Conservation (phyloP, 2,113 vertebrate species). For the Apeltes quadracus region DNA sequence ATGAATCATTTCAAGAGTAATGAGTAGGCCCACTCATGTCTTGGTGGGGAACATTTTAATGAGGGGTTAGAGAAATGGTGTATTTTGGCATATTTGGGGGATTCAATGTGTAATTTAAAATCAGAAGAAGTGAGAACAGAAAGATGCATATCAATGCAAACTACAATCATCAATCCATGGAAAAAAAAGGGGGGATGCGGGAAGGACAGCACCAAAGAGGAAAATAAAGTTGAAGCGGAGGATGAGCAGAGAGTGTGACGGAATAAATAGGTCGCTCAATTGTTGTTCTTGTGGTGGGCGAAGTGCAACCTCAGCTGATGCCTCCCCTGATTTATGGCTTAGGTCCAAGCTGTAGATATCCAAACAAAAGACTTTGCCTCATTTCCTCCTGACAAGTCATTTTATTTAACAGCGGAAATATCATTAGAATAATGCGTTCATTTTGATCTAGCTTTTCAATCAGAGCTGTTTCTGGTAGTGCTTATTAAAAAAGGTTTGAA, state of each 20-base stretch:
- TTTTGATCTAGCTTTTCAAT: neutral
- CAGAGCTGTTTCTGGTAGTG: constrained; percentile 2
- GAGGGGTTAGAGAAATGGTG: constrained; percentile 6
- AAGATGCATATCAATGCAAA: constrained; percentile 7
- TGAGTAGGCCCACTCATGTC: neutral
- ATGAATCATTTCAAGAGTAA: constrained; percentile 7
- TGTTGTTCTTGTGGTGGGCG: constrained; percentile 37
- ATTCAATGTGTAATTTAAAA: constrained; percentile 7
- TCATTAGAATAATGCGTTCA: neutral
- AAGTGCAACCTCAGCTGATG: constrained; percentile 40
- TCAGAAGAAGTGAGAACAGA: neutral
- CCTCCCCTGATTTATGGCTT: constrained; percentile 26
- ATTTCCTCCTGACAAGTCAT: constrained; percentile 19
- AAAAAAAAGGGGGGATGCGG: neutral
- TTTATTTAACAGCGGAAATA: constrained; percentile 8
- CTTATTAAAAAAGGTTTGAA: neutral
- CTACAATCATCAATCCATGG: neutral
- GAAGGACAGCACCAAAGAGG: neutral
- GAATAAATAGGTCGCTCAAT: constrained; percentile 47
- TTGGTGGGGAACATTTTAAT: constrained; percentile 11
- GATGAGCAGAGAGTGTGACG: constrained; percentile 11
- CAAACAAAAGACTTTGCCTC: constrained; percentile 25
- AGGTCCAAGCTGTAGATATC: constrained; percentile 13
- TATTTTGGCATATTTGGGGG: constrained; percentile 4
- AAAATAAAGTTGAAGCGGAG: constrained; percentile 5